Conservation (phyloP, 2,797 vertebrate genomes). For the Typhlichthys eigenmanni region DNA sequence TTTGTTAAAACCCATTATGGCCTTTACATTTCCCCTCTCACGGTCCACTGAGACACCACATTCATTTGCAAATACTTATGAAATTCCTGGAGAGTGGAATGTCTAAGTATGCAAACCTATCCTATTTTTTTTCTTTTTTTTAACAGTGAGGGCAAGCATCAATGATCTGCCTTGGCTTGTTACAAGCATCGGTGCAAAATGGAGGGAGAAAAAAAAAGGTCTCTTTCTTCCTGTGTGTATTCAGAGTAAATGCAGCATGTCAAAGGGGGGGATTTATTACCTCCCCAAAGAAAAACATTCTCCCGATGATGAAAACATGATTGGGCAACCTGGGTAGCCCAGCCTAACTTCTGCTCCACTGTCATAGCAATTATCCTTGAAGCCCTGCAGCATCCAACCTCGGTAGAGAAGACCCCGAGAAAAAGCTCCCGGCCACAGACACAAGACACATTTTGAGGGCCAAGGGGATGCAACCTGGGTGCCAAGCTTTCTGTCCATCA, state of each 20-base stretch:
- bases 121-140: constrained; percentile 69
- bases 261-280: constrained; percentile 73
- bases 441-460: constrained; percentile 58
- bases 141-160: constrained; percentile 63
- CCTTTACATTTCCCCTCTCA: constrained; percentile 30
- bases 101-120: constrained; percentile 67
- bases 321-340: constrained; percentile 63
- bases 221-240: constrained; percentile 72
- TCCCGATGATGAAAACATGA: constrained; percentile 72
- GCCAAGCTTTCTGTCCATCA: constrained; percentile 68
- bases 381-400: constrained; percentile 55
- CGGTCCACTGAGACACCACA: constrained; percentile 53
- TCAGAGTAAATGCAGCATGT: constrained; percentile 78
- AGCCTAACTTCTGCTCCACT: constrained; percentile 59
- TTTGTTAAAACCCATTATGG: constrained; percentile 35
- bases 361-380: constrained; percentile 70
- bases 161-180: constrained; percentile 80
- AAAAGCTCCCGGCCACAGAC: constrained; percentile 53
- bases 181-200: constrained; percentile 66
- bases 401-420: constrained; percentile 45
- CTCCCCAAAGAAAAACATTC: constrained; percentile 68
- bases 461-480: constrained; percentile 58
- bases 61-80: constrained; percentile 68
- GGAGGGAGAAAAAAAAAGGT: constrained; percentile 34
- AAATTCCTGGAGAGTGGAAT: constrained; percentile 64